Evolutionary conservation across 2,888 invertebrate genomes (phyloP).

Genomic region (Pyrrhia umbra): DNA sequence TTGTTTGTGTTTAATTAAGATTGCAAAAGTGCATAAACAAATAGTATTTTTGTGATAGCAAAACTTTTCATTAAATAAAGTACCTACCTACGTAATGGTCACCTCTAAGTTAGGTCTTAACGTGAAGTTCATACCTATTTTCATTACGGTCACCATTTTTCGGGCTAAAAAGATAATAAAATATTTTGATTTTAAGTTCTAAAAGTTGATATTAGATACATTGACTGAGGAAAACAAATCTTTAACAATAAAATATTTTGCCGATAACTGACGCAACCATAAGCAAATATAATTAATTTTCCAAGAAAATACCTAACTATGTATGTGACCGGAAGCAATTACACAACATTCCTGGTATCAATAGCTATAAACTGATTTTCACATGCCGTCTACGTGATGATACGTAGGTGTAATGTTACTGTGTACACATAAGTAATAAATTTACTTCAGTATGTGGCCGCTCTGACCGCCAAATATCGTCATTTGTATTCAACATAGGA

Average conservation of each 20-base stretch:
- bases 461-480: conserved; percentile 83
- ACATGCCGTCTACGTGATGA: conserved; percentile 80
- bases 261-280: conserved; percentile 23
- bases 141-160: no score
- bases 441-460: conserved; percentile 75
- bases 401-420: conserved; percentile 71
- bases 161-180: not conserved
- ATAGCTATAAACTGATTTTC: conserved; percentile 81
- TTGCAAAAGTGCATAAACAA: no score
- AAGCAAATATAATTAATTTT: conserved; percentile 61
- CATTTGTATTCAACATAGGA: conserved; percentile 79
- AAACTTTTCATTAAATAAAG: no score
- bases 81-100: no score
- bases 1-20: no score
- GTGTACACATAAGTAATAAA: conserved; percentile 74
- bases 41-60: no score
- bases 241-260: conserved; percentile 1
- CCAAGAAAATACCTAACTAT: conserved; percentile 67
- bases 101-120: no score
- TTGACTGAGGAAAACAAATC: not conserved
- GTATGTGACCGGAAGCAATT: conserved; percentile 85
- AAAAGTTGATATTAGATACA: no score
- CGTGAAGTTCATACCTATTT: no score
- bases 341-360: conserved; percentile 80
- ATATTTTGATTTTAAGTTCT: not conserved